Base-by-base conservation (phyloP, 1,140 invertebrate species). In the Euwallacea similis region DNA sequence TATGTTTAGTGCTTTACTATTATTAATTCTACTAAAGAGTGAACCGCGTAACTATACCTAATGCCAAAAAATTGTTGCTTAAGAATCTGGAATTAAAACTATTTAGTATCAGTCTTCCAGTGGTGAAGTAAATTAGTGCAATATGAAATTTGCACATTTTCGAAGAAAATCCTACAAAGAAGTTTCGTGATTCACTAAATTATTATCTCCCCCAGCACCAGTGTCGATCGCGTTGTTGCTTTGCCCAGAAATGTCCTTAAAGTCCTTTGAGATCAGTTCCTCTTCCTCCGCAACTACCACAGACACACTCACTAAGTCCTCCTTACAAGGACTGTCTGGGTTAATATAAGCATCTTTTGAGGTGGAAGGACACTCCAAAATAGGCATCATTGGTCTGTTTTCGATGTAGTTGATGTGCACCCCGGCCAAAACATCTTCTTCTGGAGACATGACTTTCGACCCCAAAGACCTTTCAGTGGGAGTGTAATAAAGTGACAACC, bases 401-500 rank as follows among this genome's bases (percentile, higher is more conserved):
- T 76, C 75, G 50, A 81, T 81, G 67, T 80, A 79, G 58, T 81
- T 81, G 21, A 81, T 80, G 68, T 79, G 77, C 7, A 80, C 61
- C 6, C 77, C 78, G 10, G 74, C 76, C 7, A 77, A 60, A 0
- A 66, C 56, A 11, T 73, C 58, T 11, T 80, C 78, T 10, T 72
- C 60, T 2, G 76, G 76, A 3, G 76, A 74, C 7, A 70, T 6
- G 10, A 71, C 58, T 56, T 76, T 75, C 9, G 77, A 79, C 6
- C 73, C 73, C 11, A 76, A 8, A 0, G 81, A 82, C 21, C 86
- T 77, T 78, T 92, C 91, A 6, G 90, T 91, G 7, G 91, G 91
- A 15, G 91, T 93, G 81, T 93, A 93, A 77, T 93, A 93, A 10
- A 93, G 85, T 13, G 89, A 90, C 72, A 88, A 82, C 76, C 85